phyloP scores from a whole-genome alignment of 2,113 vertebrate genomes.

The Sander vitreus region DNA sequence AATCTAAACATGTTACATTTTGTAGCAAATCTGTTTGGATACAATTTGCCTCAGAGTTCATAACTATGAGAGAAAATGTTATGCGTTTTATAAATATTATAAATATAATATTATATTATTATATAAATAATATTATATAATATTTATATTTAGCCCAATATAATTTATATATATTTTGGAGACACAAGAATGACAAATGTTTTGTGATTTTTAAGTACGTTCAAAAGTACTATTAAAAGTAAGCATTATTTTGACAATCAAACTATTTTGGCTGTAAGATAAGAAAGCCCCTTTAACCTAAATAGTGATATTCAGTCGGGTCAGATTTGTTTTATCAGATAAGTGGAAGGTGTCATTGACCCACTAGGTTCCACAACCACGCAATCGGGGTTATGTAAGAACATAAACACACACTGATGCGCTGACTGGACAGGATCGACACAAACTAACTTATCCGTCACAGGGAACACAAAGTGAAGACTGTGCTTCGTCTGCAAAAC shows the following conservation, averaged over 20 bases:
- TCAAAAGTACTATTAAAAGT: no score
- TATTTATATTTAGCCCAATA: no score
- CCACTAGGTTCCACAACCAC: not conserved
- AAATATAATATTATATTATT: no score
- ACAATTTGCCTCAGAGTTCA: no score
- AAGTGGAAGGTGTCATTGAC: not conserved
- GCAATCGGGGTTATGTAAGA: conserved; percentile 22
- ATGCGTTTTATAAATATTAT: no score
- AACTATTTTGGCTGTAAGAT: not conserved
- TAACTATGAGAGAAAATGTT: no score
- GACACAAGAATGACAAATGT: no score
- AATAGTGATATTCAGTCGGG: not conserved
- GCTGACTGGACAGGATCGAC: not conserved
- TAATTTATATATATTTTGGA: no score
- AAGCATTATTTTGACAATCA: not conserved
- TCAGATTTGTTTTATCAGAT: not conserved
- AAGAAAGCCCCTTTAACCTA: not conserved
- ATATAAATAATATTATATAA: no score
- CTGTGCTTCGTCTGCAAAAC: conserved; percentile 66
- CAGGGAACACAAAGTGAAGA: not conserved
- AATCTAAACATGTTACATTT: no score
- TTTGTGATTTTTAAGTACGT: no score
- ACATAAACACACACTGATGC: not conserved
- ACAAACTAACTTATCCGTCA: not conserved
- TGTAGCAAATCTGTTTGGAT: no score